These are phyloP conservation scores for Allolobophora icterica DNA, from an alignment of 2,888 invertebrate genomes.

Conservation along the genomic window DNA sequence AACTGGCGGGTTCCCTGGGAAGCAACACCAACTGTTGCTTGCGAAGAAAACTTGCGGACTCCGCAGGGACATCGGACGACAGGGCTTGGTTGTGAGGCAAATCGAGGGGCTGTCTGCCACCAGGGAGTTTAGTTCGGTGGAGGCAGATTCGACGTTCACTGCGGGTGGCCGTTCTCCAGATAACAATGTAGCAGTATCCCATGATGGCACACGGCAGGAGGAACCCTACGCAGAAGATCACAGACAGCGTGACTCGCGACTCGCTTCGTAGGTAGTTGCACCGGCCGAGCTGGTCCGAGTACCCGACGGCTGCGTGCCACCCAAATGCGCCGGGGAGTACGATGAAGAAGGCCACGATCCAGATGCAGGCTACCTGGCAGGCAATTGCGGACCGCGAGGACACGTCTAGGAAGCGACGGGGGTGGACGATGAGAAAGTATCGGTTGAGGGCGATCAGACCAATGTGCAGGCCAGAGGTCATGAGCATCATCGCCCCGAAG, in stretches of 20 bases:
- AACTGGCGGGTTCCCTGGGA: not conserved
- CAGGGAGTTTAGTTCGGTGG: not conserved
- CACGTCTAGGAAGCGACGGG: slow-evolving; percentile 24
- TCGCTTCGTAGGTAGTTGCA: slow-evolving; percentile 39
- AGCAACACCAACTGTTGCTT: too few species aligned
- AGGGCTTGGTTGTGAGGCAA: not conserved
- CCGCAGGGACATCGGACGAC: not conserved
- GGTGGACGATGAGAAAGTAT: slow-evolving; percentile 40
- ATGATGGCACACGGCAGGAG: slow-evolving; percentile 38
- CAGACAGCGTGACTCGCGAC: slow-evolving; percentile 33
- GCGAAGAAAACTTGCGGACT: not conserved
- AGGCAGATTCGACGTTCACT: slow-evolving; percentile 27
- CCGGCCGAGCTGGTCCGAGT: slow-evolving; percentile 41
- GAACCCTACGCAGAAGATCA: slow-evolving; percentile 39
- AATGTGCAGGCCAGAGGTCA: slow-evolving; percentile 36
- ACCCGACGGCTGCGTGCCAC: slow-evolving; percentile 37
- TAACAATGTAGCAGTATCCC: slow-evolving; percentile 34
- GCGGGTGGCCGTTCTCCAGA: slow-evolving; percentile 25
- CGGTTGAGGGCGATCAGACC: slow-evolving; percentile 40
- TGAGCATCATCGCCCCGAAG: slow-evolving; percentile 35
- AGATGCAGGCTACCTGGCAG: slow-evolving; percentile 35
- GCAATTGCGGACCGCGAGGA: slow-evolving; percentile 29
- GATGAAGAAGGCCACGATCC: slow-evolving; percentile 32
- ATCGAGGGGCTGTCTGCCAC: not conserved
- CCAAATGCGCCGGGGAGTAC: slow-evolving; percentile 41